Base-by-base conservation (phyloP, 2,888 invertebrate species). In the Oscheius myriophilus region DNA sequence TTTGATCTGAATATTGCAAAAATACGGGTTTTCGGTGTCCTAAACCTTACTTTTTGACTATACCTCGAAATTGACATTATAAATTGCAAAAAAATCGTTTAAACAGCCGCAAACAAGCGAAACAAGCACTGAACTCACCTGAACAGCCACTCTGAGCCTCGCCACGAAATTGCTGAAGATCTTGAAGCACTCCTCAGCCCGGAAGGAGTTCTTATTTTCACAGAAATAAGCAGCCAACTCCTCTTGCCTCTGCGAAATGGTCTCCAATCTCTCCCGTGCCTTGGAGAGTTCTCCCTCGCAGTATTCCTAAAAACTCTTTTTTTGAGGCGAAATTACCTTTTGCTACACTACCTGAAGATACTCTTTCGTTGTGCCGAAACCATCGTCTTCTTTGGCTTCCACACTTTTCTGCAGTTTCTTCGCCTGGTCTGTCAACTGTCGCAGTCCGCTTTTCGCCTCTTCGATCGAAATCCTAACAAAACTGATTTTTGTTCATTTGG, bases 171-270 rank as follows among this genome's bases (percentile, higher is more conserved):
- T 77, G 41, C 72, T 71, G 73, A 85, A 79, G 33, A 85, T 84
- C 70, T 83, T 85, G 64, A 85, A 72, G 45, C 85, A 83, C 41
- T 85, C 85, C 65, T 84, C 84, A 52, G 82, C 61, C 33, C 81
- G 79, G 66, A 85, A 84, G 4, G 76, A 75, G 46, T 73, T 62
- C 16, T 67, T 67, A 57, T 75, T 71, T 52, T 77, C 77, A 54
- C 77, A 77, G 39, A 77, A 77, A 53, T 77, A 77, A 21, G 65
- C 65, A 11, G 77, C 77, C 33, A 77, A 21, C n/a, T 70, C 52
- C 0, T 43, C 18, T 42, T 75, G 71, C 2, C 67, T 43, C 9
- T 61, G 69, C 0, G 45, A 42, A 16, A 79, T 43, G 3, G 41
- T 23, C 4, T 25, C 42, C 18, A 63, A 23, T 14, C 18, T 33